Conservation (phyloP, 2,888 invertebrate genomes). For the Cephus spinipes region DNA sequence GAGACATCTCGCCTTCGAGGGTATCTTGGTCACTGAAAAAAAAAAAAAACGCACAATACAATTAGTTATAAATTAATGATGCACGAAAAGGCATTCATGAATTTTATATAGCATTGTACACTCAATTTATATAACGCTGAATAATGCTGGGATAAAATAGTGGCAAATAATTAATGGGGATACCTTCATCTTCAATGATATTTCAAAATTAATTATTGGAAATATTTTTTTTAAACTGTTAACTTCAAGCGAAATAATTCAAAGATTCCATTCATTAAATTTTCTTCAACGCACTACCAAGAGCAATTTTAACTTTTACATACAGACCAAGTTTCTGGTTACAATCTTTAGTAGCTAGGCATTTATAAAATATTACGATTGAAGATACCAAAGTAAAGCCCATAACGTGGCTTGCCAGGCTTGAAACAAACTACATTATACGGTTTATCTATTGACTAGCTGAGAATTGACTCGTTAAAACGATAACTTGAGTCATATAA, state of each 20-base stretch:
- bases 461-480: neutral
- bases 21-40: conserved; percentile 39
- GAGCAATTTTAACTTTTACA: neutral
- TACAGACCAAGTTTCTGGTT: no score
- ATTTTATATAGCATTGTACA: no score
- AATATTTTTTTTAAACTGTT: neutral
- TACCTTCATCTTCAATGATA: neutral
- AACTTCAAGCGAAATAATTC: neutral
- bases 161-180: neutral
- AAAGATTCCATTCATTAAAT: neutral
- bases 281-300: no score
- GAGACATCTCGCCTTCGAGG: conserved; percentile 52
- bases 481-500: neutral
- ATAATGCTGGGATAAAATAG: neutral
- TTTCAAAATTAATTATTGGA: neutral
- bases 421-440: neutral
- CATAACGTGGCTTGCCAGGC: neutral
- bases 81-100: no score
- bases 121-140: no score
- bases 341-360: no score
- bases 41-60: neutral
- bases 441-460: neutral
- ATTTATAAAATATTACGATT: neutral
- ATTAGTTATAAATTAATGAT: neutral
- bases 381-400: neutral